These are phyloP conservation scores for Microctenopoma lineatum DNA, from an alignment of 2,797 vertebrate species.

Conservation along the genomic window DNA sequence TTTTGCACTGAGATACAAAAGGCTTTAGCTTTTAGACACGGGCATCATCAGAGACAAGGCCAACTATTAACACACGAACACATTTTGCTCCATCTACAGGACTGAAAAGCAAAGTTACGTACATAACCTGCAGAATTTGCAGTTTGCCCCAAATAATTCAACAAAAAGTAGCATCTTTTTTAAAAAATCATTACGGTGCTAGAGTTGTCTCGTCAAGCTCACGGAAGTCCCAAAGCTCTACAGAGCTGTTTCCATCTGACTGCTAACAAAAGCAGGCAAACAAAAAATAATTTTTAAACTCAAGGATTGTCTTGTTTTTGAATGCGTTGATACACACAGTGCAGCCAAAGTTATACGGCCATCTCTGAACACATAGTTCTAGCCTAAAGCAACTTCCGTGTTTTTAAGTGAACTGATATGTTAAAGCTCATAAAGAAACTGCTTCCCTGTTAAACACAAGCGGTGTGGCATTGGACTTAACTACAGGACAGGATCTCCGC, in stretches of 20 bases:
- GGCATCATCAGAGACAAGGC: constrained; percentile 9
- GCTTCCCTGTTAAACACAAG: not conserved
- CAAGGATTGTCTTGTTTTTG: too few species aligned
- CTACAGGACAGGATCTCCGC: too few species aligned
- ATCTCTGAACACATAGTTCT: too few species aligned
- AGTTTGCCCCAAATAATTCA: not conserved
- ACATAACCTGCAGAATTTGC: not conserved
- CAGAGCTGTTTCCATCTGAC: not conserved
- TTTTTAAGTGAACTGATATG: too few species aligned
- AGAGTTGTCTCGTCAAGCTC: not conserved
- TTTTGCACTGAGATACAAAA: constrained; percentile 1
- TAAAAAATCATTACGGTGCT: not conserved
- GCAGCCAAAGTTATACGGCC: too few species aligned
- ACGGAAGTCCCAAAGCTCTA: not conserved
- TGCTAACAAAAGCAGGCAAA: not conserved
- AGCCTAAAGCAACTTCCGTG: too few species aligned
- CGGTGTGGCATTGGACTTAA: not conserved
- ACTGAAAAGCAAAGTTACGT: not conserved
- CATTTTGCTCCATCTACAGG: constrained; percentile 6
- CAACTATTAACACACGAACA: not conserved
- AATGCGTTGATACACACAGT: too few species aligned
- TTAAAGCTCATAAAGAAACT: too few species aligned
- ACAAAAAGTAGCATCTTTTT: not conserved
- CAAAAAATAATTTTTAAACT: too few species aligned
- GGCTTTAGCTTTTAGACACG: not conserved